These are phyloP conservation scores for Danio choprae DNA, from an alignment of 2,797 vertebrate species.

Conservation along the genomic window DNA sequence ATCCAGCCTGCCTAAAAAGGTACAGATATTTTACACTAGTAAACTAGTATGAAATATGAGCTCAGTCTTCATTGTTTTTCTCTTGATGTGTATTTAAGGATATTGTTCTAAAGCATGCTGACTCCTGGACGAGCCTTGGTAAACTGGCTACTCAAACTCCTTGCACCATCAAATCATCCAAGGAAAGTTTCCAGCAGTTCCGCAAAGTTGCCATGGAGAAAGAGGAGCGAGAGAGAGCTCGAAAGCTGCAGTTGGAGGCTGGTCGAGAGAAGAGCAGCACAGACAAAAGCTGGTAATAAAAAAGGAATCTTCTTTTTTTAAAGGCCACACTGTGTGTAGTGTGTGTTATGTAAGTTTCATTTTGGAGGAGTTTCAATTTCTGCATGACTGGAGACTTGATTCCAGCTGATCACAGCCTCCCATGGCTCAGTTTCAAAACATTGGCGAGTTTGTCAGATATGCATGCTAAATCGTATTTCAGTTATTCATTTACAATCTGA, in stretches of 20 bases:
- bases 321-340: background rate
- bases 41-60: background rate
- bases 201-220: conserved; percentile 86
- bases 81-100: conserved; percentile 73
- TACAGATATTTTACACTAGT: conserved; percentile 40
- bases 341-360: background rate
- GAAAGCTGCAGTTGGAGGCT: conserved; percentile 70
- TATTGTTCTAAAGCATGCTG: conserved; percentile 80
- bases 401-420: conserved; percentile 25
- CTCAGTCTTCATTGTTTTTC: background rate
- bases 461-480: background rate
- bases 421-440: background rate
- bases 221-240: conserved; percentile 78
- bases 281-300: conserved; percentile 77
- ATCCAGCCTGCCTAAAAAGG: conserved; percentile 69
- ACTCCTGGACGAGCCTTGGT: conserved; percentile 87
- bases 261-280: conserved; percentile 63
- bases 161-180: conserved; percentile 82
- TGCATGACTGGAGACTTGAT: background rate
- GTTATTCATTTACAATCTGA: conserved; percentile 11
- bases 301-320: background rate
- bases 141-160: conserved; percentile 72
- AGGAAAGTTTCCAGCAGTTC: conserved; percentile 88
- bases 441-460: background rate
- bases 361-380: conserved; percentile 6